phyloP scores from a whole-genome alignment of 2,888 invertebrate species.

The Agonopterix arenella region DNA sequence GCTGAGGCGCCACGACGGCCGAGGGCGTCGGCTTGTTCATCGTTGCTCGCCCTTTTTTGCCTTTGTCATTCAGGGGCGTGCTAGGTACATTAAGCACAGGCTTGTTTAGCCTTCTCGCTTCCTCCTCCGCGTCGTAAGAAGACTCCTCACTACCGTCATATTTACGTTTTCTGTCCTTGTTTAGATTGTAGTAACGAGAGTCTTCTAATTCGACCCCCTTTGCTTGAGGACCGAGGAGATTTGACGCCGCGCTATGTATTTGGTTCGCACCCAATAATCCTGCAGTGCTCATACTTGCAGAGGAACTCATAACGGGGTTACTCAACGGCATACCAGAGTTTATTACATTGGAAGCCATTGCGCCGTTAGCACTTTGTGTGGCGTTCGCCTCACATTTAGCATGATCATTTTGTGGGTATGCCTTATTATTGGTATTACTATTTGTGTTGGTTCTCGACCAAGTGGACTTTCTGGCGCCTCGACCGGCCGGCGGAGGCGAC shows the following conservation, averaged over 20 bases:
- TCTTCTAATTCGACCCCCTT: slow-evolving; percentile 79
- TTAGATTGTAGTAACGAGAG: slow-evolving; percentile 83
- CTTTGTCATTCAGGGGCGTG: slow-evolving; percentile 64
- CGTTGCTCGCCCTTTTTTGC: slow-evolving; percentile 53
- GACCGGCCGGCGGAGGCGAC: slow-evolving; percentile 85
- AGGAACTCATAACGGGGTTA: slow-evolving; percentile 53
- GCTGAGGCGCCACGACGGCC: slow-evolving; percentile 63
- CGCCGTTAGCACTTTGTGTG: slow-evolving; percentile 60
- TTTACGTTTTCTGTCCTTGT: slow-evolving; percentile 83
- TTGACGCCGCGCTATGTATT: slow-evolving; percentile 53
- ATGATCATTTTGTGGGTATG: slow-evolving; percentile 54
- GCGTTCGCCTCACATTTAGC: slow-evolving; percentile 50
- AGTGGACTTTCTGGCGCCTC: slow-evolving; percentile 80
- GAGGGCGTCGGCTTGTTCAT: slow-evolving; percentile 50
- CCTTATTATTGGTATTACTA: slow-evolving; percentile 53
- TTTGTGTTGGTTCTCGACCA: slow-evolving; percentile 77
- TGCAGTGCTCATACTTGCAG: slow-evolving; percentile 50
- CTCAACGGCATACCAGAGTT: slow-evolving; percentile 55
- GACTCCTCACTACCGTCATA: slow-evolving; percentile 82
- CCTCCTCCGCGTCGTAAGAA: slow-evolving; percentile 77
- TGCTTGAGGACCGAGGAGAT: slow-evolving; percentile 46
- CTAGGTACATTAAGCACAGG: slow-evolving; percentile 73
- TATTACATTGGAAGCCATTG: slow-evolving; percentile 53
- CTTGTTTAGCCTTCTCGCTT: slow-evolving; percentile 67
- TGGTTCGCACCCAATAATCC: slow-evolving; percentile 68